phyloP scores from a whole-genome alignment of 2,797 vertebrate species.

The Fratercula arctica region DNA sequence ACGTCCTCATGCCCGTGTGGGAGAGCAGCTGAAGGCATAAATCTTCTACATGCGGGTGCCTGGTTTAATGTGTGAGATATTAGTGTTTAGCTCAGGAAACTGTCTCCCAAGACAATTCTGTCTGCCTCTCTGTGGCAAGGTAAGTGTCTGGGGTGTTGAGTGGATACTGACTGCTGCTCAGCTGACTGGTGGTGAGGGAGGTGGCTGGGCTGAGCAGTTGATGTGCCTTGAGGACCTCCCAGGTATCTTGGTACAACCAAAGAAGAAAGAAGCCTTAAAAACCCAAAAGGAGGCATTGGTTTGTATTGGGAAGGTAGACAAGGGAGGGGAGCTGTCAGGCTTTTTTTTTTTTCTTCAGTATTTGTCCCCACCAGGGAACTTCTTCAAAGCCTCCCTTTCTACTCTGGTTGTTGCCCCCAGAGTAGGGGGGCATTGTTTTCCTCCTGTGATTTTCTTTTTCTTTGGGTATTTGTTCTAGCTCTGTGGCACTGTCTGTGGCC shows the following conservation, averaged over 20 bases:
- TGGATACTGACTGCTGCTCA: not conserved
- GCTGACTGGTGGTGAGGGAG: not conserved
- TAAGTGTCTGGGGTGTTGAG: not conserved
- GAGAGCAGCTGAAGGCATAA: not conserved
- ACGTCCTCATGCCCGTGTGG: rapidly evolving
- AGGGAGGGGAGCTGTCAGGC: not conserved
- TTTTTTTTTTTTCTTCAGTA: not conserved
- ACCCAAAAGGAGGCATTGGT: not conserved
- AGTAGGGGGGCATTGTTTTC: not conserved
- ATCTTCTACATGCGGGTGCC: not conserved
- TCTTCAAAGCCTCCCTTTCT: not conserved
- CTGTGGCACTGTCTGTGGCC: not conserved
- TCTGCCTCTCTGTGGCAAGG: not conserved
- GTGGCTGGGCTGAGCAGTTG: rapidly evolving
- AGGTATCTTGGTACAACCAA: not conserved
- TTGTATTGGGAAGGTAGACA: not conserved
- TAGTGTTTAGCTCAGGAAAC: not conserved
- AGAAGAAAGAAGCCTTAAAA: not conserved
- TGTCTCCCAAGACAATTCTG: no score
- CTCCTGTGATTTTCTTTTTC: not conserved
- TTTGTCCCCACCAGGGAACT: not conserved
- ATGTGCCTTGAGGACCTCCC: not conserved
- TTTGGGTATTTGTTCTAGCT: not conserved
- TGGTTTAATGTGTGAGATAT: not conserved
- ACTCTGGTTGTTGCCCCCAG: not conserved